Conservation (phyloP, 1,140 invertebrate species). For the Pogonus chalceus region DNA sequence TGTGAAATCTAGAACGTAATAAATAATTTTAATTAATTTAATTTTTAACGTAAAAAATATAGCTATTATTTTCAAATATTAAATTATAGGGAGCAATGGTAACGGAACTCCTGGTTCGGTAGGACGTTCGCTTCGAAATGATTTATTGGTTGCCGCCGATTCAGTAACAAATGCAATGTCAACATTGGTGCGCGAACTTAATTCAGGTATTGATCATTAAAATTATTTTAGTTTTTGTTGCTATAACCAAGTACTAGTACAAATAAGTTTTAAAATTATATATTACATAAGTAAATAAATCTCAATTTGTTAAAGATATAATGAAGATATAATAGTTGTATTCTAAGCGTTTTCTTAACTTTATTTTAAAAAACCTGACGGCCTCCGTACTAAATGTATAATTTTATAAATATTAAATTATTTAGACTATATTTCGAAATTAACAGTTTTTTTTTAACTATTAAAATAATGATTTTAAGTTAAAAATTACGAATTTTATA, state of each 20-base stretch:
- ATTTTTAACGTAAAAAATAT: constrained; percentile 3
- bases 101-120: constrained; percentile 34
- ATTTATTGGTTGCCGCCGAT: constrained; percentile 84
- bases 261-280: not conserved
- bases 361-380: constrained; percentile 1
- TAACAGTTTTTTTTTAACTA: too few species aligned
- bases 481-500: too few species aligned
- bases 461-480: too few species aligned
- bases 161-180: constrained; percentile 95
- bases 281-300: not conserved
- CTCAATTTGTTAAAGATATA: not conserved
- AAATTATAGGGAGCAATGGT: constrained; percentile 25
- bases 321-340: not conserved
- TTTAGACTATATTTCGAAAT: not conserved
- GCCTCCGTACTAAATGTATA: too few species aligned
- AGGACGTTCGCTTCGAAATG: constrained; percentile 64
- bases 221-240: not conserved
- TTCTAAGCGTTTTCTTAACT: not conserved
- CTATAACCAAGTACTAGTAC: not conserved
- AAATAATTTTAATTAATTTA: not conserved
- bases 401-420: not conserved
- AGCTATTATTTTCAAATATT: too few species aligned
- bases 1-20: not conserved
- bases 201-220: constrained; percentile 59
- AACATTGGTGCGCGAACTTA: constrained; percentile 86